phyloP scores from a whole-genome alignment of 2,113 vertebrate genomes.

The Colinus virginianus region DNA sequence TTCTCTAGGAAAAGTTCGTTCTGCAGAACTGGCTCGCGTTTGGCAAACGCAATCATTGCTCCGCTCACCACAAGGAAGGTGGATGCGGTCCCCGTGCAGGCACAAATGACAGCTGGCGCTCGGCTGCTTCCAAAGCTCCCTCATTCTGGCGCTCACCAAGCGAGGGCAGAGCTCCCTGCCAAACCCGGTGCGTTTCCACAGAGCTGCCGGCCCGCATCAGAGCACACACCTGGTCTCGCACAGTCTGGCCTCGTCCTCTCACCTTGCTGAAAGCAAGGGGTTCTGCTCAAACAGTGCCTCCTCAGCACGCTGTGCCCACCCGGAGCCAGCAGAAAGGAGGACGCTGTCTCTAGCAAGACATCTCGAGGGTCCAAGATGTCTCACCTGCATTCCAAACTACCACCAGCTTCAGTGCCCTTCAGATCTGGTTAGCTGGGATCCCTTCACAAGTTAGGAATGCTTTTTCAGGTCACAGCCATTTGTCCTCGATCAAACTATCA shows the following conservation, averaged over 20 bases:
- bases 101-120: not conserved
- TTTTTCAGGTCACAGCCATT: not conserved
- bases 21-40: not conserved
- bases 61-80: not conserved
- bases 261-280: not conserved
- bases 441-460: not conserved
- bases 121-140: not conserved
- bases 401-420: not conserved
- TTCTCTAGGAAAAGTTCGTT: not conserved
- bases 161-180: not conserved
- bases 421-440: not conserved
- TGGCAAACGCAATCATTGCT: not conserved
- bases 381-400: not conserved
- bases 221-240: not conserved
- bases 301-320: not conserved
- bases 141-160: not conserved
- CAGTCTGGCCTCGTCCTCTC: not conserved
- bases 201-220: not conserved
- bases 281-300: not conserved
- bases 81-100: too few relatives aligned
- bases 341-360: not conserved
- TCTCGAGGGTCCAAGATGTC: not conserved
- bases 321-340: not conserved
- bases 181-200: fast-evolving
- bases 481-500: not conserved